Evolutionary conservation across 2,113 vertebrate genomes (phyloP).

Genomic region (Trochalopteron elliotii): DNA sequence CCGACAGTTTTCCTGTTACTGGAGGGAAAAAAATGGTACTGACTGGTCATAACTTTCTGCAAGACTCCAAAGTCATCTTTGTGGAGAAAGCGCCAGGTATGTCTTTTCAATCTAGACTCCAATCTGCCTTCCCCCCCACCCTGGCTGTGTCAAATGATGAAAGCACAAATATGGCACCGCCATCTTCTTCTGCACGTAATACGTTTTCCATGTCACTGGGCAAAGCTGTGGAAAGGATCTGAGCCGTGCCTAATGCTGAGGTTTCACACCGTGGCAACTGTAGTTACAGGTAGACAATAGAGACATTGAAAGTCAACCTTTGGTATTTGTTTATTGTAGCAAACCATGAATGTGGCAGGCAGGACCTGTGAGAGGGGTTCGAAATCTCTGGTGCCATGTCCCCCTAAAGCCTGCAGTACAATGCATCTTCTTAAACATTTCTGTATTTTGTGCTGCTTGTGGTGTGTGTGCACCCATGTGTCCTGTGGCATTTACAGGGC

Average conservation of each 20-base stretch:
- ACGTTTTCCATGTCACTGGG: neutral
- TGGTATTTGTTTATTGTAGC: neutral
- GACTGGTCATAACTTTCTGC: slow-evolving; percentile 93
- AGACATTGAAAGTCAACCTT: neutral
- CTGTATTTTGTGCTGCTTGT: neutral
- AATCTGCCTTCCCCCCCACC: neutral
- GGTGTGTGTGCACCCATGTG: neutral
- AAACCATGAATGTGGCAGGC: fast-evolving
- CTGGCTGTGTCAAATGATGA: neutral
- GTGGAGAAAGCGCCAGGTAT: slow-evolving; percentile 97
- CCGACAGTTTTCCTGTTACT: slow-evolving; percentile 85
- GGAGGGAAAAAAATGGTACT: slow-evolving; percentile 95
- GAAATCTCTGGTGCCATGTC: neutral
- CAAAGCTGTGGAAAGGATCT: neutral
- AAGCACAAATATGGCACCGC: neutral
- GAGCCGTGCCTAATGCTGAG: neutral
- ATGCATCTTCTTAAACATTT: neutral
- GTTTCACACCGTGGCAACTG: neutral
- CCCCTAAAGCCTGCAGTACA: neutral
- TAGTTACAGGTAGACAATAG: neutral
- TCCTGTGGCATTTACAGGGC: neutral
- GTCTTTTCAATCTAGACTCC: neutral
- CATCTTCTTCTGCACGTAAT: neutral
- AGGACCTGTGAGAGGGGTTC: neutral
- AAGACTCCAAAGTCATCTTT: slow-evolving; percentile 96